These are phyloP conservation scores for Cephalotes varians DNA, from an alignment of 2,888 invertebrate species.

Conservation along the genomic window DNA sequence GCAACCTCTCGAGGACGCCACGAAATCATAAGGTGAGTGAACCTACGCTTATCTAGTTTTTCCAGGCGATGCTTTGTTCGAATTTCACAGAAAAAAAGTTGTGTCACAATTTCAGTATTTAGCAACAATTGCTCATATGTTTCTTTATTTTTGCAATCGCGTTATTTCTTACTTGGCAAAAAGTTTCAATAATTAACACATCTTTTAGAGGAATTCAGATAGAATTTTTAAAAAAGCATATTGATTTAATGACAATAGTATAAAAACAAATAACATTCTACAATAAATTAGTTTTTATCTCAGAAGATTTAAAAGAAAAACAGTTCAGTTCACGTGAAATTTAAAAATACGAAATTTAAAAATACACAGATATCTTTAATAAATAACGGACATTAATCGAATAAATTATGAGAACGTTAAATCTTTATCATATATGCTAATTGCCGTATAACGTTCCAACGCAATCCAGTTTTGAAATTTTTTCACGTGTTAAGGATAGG, in stretches of 20 bases:
- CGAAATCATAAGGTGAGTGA: constrained; percentile 88
- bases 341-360: background rate
- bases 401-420: background rate
- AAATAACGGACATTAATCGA: background rate
- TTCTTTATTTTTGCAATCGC: background rate
- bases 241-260: background rate
- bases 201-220: background rate
- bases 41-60: constrained; percentile 15
- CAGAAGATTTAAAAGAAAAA: background rate
- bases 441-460: too few relatives aligned
- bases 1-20: constrained; percentile 91
- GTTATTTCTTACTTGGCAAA: background rate
- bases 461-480: background rate
- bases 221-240: background rate
- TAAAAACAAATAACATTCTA: background rate
- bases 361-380: background rate
- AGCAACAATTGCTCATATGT: background rate
- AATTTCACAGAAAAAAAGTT: constrained; percentile 5
- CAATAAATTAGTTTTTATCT: background rate
- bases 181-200: background rate
- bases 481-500: background rate
- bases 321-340: background rate
- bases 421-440: background rate
- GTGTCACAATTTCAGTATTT: background rate
- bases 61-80: background rate